Evolutionary conservation across 2,888 invertebrate genomes (phyloP), one percentile per base, ranked within the genome.

Genomic region (Nudaria mundana): DNA sequence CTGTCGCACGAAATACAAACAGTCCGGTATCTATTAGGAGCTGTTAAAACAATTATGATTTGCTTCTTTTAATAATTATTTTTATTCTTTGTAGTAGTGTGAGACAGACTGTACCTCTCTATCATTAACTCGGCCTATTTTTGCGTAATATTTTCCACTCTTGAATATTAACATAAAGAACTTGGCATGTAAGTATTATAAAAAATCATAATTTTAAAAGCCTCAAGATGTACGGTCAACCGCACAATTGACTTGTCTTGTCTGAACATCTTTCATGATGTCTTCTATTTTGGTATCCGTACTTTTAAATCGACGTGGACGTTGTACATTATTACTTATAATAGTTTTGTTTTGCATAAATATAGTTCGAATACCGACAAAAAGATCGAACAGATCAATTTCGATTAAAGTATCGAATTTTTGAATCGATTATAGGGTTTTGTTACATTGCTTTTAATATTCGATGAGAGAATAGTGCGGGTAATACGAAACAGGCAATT

Each of bases 271-370:
- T 30, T 18, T 8, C 11, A 6, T 10, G 23, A 5, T 23, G 3
- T 34, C 2, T 10, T 13, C 23, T 39, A 32, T 39, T 39, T 33
- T 29, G 32, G 6, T 11, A 10, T 8, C 12, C 18, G 11, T 6
- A n/a, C 23, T 11, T 26, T 20, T 22, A 30, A 15, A 32, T 26
- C 13, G 25, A 15, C 7, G 13, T 22, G n/a, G n/a, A n/a, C 22
- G 22, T 6, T 3, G 24, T 41, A 26, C 24, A 42, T 32, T 1
- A 40, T 55, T 49, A n/a, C n/a, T n/a, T n/a, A 49, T 10, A 40
- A 18, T 14, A 35, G 30, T 47, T 49, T 49, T 49, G 47, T 56
- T 55, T 44, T 39, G 42, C 49, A 39, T 56, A 49, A 55, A 30
- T 35, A 52, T 36, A 39, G 52, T 31, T 30, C 8, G 29, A 23